Base-by-base conservation (phyloP, 2,797 vertebrate genomes). In the Acanthurus lineatus region DNA sequence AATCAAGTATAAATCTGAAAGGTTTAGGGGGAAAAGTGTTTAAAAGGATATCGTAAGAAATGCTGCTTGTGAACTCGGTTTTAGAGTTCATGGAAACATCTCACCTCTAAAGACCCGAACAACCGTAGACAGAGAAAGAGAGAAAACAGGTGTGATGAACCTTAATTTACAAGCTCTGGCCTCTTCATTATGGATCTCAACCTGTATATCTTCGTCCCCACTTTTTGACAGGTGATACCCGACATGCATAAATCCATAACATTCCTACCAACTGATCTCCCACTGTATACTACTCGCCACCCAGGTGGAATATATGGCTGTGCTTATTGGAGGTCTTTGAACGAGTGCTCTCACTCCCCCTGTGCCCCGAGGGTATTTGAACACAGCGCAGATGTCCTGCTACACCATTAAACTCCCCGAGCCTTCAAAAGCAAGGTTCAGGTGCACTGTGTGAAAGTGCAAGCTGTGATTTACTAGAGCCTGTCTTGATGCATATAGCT, bases 181-280 rank as follows among this genome's bases (percentile, higher is more conserved):
- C 74, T 83, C 86, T 84, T 83, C 83, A 77, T 86, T 82, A 78
- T 77, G 70, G 57, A 88, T 83, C 73, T 79, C 81, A 40, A 79
- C 61, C 85, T 80, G 69, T 88, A 91, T 77, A 88, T 91, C 85
- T 77, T 6, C 6, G 32, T 81, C 83, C 61, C 44, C 32, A 1
- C 62, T 10, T 63, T 87, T 22, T 89, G 92, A 92, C 91, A 90
- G 88, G 75, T 84, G 84, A 91, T 86, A 84, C 72, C 80, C 86
- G 86, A 91, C 86, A 47, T 76, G 60, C 80, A 84, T 81, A 85
- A 91, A 89, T 91, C 86, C 80, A 86, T 53, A 73, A 47, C 82
- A 76, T 89, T 87, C 82, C 71, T 82, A 71, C 28, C 28, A 74
- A 70, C 48, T 52, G 69, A 76, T 87, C 75, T 83, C 73, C 73